A percentile compares a stretch with the other conserved stretches of the same genome.
Conservation (phyloP, 2,888 invertebrate genomes). For the Dione juno region DNA sequence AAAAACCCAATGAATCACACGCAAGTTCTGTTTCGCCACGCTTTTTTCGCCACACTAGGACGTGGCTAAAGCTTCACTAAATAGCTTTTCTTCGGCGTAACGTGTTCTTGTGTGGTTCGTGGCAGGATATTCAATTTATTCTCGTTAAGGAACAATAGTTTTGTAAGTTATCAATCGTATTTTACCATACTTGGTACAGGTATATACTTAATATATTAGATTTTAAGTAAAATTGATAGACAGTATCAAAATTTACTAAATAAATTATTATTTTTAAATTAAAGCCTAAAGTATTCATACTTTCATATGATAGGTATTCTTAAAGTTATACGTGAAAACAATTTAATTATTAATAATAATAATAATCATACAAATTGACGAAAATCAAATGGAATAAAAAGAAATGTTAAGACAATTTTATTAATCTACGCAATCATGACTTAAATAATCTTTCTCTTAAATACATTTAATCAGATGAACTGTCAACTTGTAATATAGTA, state of each 20-base stretch:
- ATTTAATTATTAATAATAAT: too few species aligned
- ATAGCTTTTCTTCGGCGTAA: constrained; percentile 50
- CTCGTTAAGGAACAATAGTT: constrained; percentile 60
- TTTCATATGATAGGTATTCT: too few species aligned
- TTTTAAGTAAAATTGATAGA: background rate
- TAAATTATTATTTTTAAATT: background rate
- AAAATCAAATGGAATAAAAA: too few species aligned
- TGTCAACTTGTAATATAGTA: constrained; percentile 7
- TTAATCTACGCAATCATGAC: background rate
- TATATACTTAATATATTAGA: background rate
- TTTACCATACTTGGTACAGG: constrained; percentile 17
- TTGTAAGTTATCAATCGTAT: constrained; percentile 58
- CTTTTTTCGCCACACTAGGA: constrained; percentile 60
- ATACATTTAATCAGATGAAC: constrained; percentile 11
- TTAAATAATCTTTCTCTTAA: background rate
- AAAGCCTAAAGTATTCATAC: too few species aligned
- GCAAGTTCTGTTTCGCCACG: constrained; percentile 61
- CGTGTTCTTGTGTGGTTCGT: constrained; percentile 51
- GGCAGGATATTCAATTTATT: constrained; percentile 71
- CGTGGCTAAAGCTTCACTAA: constrained; percentile 51
- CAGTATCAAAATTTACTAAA: background rate
- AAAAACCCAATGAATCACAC: constrained; percentile 60
- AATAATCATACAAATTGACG: too few species aligned
- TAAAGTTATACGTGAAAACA: too few species aligned
- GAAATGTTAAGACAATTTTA: too few species aligned